These are phyloP conservation scores for Passerculus sandwichensis DNA, from an alignment of 2,797 vertebrate species.

Conservation along the genomic window DNA sequence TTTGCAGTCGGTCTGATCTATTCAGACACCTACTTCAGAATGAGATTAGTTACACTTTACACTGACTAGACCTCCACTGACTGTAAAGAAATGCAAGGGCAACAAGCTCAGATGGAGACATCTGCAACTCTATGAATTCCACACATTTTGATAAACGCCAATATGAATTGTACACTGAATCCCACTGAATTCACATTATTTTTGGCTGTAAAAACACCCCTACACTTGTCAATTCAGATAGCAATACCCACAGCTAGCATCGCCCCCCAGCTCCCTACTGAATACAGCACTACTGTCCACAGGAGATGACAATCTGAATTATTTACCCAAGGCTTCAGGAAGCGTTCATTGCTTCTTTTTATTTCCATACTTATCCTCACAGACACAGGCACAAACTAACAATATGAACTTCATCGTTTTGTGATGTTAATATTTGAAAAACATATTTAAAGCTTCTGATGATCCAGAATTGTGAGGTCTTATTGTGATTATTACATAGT, in stretches of 20 bases:
- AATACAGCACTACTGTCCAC: neutral
- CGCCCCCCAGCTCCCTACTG: neutral
- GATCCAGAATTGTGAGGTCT: neutral
- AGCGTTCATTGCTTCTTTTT: neutral
- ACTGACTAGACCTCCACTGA: neutral
- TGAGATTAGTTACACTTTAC: constrained; percentile 3
- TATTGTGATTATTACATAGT: neutral
- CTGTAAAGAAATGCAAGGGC: neutral
- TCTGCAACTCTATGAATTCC: constrained; percentile 3
- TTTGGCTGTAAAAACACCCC: constrained; percentile 1
- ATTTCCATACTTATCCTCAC: neutral
- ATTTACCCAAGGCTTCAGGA: neutral
- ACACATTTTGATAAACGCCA: constrained; percentile 3
- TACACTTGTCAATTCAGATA: neutral
- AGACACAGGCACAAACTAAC: neutral
- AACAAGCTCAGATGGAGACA: constrained; percentile 24
- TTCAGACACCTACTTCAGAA: constrained; percentile 23
- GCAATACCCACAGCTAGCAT: neutral
- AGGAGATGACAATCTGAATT: neutral
- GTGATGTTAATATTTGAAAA: neutral
- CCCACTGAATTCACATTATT: neutral
- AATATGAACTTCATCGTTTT: neutral
- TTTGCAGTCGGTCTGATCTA: constrained; percentile 15
- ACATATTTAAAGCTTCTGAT: neutral
- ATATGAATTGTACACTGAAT: neutral